Base-by-base conservation (phyloP, 2,888 invertebrate species). In the Caenorhabditis angaria region DNA sequence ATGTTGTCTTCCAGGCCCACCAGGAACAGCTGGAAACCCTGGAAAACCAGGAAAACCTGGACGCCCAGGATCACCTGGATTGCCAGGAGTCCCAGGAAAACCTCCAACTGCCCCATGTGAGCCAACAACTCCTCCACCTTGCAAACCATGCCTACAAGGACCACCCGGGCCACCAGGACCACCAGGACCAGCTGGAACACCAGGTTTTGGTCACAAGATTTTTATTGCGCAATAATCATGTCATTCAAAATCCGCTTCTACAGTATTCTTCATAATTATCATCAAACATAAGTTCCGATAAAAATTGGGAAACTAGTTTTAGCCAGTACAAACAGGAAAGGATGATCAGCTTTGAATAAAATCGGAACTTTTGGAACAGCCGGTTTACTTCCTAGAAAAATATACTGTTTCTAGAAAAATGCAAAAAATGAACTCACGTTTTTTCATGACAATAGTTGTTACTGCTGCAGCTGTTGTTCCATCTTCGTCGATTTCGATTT, bases 21-120 rank as follows among this genome's bases (percentile, higher is more conserved):
- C 85, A 57, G 85, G 86, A 77, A 83, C 87, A 62, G 80, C 80
- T 47, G 85, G 85, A 70, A 62, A 70, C 27, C 80, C 85, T 56
- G 77, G 77, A 70, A 70, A 67, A 58, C 77, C 75, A 58, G 78
- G 75, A 68, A 72, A 78, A 70, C 83, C 84, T 51, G 84, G 84
- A 67, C 65, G 76, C 41, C 84, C 82, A 57, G 84, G 84, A 67
- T 76, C 82, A 29, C 84, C 84, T 48, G 82, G 80, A 71, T 57
- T 69, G 24, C 77, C 80, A 50, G 84, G 82, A 73, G 67, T 66
- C 57, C 69, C 81, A 48, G 81, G 77, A 73, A 73, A 76, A 41
- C 76, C 80, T 24, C 77, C 80, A 55, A 69, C 63, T 53, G 77
- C 80, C 0, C 79, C 81, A 27, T 81, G 81, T 63, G 78, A 81